Conservation (phyloP, 2,888 invertebrate species). For the Chalcosyrphus nemorum region DNA sequence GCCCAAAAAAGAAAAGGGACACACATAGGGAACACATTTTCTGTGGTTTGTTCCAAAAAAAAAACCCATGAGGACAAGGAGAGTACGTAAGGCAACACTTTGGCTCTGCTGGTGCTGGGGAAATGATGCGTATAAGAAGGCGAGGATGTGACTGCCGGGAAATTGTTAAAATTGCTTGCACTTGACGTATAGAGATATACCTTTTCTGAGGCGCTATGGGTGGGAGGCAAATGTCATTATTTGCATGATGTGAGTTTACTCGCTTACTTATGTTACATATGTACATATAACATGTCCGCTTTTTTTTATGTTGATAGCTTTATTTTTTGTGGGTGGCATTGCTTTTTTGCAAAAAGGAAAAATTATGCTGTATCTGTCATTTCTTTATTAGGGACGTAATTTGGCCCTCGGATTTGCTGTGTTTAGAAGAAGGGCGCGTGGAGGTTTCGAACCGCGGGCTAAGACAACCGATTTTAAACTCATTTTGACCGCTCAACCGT, state of each 20-base stretch:
- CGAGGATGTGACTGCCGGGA: conserved; percentile 26
- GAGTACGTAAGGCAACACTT: neutral
- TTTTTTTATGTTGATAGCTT: conserved; percentile 11
- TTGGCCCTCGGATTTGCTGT: too few species aligned
- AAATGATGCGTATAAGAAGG: neutral
- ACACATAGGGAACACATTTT: neutral
- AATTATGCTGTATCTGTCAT: neutral
- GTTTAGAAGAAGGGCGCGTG: too few species aligned
- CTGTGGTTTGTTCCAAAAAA: neutral
- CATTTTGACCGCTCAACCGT: too few species aligned
- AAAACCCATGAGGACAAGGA: neutral
- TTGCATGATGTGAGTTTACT: conserved; percentile 37
- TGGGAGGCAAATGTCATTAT: conserved; percentile 31
- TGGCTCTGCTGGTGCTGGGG: neutral
- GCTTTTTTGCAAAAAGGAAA: neutral
- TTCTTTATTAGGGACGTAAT: neutral
- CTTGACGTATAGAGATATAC: conserved; percentile 17
- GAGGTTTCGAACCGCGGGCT: too few species aligned
- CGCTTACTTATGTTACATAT: neutral
- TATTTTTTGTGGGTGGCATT: conserved; percentile 11
- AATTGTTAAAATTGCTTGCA: conserved; percentile 47
- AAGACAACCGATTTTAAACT: too few species aligned
- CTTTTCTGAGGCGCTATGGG: neutral
- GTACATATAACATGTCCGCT: neutral
- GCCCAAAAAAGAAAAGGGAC: neutral